These are phyloP conservation scores for Pimpla rufipes DNA, from an alignment of 2,888 invertebrate genomes.

Conservation along the genomic window DNA sequence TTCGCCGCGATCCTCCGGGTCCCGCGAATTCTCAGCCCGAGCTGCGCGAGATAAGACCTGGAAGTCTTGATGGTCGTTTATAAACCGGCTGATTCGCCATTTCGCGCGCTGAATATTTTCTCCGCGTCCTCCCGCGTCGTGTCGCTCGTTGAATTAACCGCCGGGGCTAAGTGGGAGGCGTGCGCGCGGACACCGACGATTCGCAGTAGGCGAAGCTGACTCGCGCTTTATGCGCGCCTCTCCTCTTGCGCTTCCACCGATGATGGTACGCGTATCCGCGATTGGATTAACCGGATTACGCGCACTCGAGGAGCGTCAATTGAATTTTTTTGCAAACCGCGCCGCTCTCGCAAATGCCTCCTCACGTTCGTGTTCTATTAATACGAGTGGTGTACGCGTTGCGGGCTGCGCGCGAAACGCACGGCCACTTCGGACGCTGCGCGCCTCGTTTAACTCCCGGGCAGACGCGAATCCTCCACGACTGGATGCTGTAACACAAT, in stretches of 20 bases:
- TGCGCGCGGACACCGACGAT: constrained; percentile 54
- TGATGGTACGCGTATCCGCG: constrained; percentile 46
- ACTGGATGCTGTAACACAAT: constrained; percentile 25
- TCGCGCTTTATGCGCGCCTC: background rate
- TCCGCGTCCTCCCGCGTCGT: constrained; percentile 17
- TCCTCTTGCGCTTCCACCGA: constrained; percentile 9
- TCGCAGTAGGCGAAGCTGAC: constrained; percentile 54
- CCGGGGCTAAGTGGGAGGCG: constrained; percentile 59
- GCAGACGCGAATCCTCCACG: background rate
- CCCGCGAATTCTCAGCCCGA: constrained; percentile 51
- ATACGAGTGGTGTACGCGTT: constrained; percentile 27
- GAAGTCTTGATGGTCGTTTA: constrained; percentile 67
- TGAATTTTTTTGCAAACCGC: constrained; percentile 35
- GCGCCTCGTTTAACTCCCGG: background rate
- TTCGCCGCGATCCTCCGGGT: constrained; percentile 41
- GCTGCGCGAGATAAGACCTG: constrained; percentile 59
- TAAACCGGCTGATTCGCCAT: constrained; percentile 66
- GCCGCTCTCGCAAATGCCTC: constrained; percentile 31
- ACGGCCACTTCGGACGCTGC: constrained; percentile 12
- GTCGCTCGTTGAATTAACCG: constrained; percentile 9
- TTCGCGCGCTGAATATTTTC: constrained; percentile 43
- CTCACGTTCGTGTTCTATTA: constrained; percentile 39
- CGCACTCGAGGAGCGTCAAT: constrained; percentile 39
- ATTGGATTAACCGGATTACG: constrained; percentile 66
- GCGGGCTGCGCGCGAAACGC: background rate